Evolutionary conservation across 2,113 vertebrate genomes (phyloP).

Genomic region (Ciconia stormi): DNA sequence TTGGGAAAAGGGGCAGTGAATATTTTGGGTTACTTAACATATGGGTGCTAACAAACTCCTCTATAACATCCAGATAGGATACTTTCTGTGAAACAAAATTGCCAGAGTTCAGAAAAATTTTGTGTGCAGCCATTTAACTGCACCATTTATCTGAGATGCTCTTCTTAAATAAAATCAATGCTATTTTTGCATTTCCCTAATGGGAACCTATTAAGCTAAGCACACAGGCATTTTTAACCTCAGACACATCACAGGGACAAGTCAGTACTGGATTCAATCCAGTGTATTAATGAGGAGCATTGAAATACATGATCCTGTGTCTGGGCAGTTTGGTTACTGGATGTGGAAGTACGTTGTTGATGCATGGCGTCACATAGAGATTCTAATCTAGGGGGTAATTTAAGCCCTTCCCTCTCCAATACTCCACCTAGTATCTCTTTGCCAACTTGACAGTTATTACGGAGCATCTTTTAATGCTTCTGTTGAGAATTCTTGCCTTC

Average conservation of each 20-base stretch:
- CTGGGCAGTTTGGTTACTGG: neutral
- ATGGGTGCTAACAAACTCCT: neutral
- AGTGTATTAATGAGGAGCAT: neutral
- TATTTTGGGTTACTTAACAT: neutral
- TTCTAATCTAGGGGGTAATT: neutral
- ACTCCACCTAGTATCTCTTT: neutral
- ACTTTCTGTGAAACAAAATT: neutral
- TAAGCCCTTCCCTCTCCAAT: neutral
- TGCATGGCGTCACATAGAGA: neutral
- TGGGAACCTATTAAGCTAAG: slow-evolving; percentile 32
- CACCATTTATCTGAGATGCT: neutral
- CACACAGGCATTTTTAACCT: slow-evolving; percentile 42
- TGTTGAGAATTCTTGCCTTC: neutral
- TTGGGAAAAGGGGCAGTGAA: neutral
- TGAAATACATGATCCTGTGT: neutral
- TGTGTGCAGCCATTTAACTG: neutral
- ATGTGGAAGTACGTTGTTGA: neutral
- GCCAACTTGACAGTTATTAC: neutral
- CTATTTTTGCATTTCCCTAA: slow-evolving; percentile 57
- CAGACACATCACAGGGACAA: neutral
- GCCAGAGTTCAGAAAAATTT: neutral
- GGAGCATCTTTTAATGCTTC: neutral
- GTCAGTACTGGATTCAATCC: neutral
- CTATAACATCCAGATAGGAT: neutral
- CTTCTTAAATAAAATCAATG: slow-evolving; percentile 47